phyloP scores from a whole-genome alignment of 2,113 vertebrate species.

The Muscicapa adusta region DNA sequence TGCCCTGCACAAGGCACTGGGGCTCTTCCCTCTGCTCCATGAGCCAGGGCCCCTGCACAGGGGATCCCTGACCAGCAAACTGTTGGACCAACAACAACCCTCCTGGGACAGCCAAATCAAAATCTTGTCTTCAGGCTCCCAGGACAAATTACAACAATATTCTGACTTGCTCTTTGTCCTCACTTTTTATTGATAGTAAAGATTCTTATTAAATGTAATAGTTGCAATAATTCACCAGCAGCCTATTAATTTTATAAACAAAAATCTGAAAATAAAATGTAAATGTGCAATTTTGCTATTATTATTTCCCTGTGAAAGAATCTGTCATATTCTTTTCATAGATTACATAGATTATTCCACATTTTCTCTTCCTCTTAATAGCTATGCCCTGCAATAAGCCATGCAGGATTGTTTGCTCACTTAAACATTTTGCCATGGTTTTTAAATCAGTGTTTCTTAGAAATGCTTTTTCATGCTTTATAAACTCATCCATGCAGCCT shows the following conservation, averaged over 20 bases:
- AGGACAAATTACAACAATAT: neutral
- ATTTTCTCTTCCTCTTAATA: neutral
- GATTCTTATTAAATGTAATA: neutral
- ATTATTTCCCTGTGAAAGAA: neutral
- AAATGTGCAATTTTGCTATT: neutral
- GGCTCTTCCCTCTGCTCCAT: fast-evolving
- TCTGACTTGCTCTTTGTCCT: neutral
- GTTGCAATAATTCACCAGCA: neutral
- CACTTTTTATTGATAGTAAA: neutral
- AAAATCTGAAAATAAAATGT: neutral
- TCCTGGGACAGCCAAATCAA: neutral
- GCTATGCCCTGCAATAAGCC: neutral
- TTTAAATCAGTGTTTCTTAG: neutral
- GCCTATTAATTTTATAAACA: neutral
- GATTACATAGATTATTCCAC: neutral
- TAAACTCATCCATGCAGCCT: neutral
- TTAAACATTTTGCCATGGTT: neutral
- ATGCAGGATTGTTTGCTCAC: neutral
- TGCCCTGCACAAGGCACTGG: fast-evolving
- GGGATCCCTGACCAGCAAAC: fast-evolving
- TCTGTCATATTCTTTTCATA: neutral
- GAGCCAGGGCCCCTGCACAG: neutral
- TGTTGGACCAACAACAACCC: neutral
- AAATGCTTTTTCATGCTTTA: neutral
- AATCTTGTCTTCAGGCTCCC: fast-evolving